These are phyloP conservation scores for Cantharis nigra DNA, from an alignment of 2,888 invertebrate genomes.

Conservation along the genomic window DNA sequence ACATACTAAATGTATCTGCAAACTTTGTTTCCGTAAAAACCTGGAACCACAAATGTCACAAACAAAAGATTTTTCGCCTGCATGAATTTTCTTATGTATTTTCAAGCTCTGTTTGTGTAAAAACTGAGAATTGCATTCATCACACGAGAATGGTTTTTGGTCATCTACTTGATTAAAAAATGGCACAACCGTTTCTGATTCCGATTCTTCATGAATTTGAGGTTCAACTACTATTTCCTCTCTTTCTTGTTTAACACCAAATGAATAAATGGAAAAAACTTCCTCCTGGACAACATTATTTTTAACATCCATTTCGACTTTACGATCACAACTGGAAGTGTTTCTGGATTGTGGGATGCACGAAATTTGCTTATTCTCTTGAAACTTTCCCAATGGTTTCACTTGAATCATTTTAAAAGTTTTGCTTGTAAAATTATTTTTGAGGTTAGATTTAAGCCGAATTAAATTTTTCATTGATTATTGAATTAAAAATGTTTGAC, in stretches of 20 bases:
- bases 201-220: not conserved
- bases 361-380: not conserved
- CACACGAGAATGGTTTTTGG: not conserved
- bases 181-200: not conserved
- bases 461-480: not conserved
- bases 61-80: not conserved
- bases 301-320: not conserved
- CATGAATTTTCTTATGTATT: not conserved
- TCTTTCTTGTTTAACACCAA: not conserved
- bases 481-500: not conserved
- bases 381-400: not conserved
- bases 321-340: not conserved
- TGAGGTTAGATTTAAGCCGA: not conserved
- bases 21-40: not conserved
- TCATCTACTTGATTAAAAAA: not conserved
- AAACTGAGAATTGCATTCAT: not conserved
- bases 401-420: not conserved
- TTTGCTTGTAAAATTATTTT: not conserved
- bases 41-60: not conserved
- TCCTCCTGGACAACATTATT: not conserved
- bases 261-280: not conserved
- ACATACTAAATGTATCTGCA: not conserved
- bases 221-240: not conserved
- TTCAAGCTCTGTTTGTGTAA: not conserved
- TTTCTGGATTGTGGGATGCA: not conserved